Evolutionary conservation across 1,140 invertebrate species (phyloP).

Genomic region (Trichomalopsis sarcophagae): DNA sequence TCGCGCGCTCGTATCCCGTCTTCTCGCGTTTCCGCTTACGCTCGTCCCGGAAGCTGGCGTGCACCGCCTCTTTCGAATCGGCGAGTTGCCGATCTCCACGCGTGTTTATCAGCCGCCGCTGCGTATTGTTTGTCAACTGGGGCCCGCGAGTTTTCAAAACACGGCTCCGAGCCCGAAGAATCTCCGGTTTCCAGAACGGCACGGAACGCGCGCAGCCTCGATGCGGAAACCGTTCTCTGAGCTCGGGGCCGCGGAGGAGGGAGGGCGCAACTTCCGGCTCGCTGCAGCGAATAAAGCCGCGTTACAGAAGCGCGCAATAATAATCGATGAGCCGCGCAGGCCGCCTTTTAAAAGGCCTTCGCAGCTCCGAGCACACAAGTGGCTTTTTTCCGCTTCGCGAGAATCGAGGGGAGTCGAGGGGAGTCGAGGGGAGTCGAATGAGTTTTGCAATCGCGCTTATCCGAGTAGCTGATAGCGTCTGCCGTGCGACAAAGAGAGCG

Average conservation of each 20-base stretch:
- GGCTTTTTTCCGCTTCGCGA: too few relatives aligned
- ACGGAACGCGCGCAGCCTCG: neutral
- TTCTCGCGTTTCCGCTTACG: neutral
- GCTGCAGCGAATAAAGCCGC: neutral
- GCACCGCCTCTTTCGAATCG: too few relatives aligned
- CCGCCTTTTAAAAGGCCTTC: neutral
- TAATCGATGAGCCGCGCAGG: slow-evolving; percentile 30
- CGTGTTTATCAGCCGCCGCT: neutral
- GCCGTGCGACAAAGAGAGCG: neutral
- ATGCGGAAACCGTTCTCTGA: neutral
- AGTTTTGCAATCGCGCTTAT: neutral
- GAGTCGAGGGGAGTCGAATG: neutral
- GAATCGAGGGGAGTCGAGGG: neutral
- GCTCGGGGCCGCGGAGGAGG: slow-evolving; percentile 20
- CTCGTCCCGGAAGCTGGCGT: neutral
- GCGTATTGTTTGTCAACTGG: neutral
- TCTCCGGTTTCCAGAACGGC: neutral
- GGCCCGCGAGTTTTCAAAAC: neutral
- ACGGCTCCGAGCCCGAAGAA: neutral
- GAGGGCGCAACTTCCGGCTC: slow-evolving; percentile 27
- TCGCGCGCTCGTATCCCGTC: too few relatives aligned
- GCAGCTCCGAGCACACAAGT: too few relatives aligned
- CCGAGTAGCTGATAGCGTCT: neutral
- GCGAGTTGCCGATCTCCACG: neutral
- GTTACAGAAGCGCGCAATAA: neutral